These are phyloP conservation scores for Callionymus lyra DNA, from an alignment of 2,113 vertebrate species.

Conservation along the genomic window DNA sequence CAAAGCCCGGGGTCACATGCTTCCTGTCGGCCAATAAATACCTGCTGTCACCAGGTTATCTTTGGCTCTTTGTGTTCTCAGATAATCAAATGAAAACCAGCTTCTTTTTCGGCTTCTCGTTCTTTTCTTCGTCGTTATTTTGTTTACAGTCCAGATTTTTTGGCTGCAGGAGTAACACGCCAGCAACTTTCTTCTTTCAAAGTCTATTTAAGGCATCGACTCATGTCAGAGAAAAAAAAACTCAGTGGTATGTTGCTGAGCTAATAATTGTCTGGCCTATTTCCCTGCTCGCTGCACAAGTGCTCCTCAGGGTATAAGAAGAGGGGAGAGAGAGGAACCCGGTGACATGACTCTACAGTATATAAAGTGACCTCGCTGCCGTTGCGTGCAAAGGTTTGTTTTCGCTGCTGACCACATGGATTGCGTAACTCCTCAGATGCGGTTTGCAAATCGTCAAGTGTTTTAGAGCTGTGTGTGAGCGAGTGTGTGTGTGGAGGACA, in stretches of 20 bases:
- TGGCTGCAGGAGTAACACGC: constrained; percentile 18
- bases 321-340: constrained; percentile 5
- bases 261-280: constrained; percentile 47
- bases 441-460: constrained; percentile 58
- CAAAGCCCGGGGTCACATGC: constrained; percentile 37
- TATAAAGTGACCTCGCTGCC: constrained; percentile 45
- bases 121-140: background rate
- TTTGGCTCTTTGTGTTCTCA: background rate
- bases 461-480: constrained; percentile 24
- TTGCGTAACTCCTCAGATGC: constrained; percentile 57
- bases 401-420: constrained; percentile 60
- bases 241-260: constrained; percentile 36
- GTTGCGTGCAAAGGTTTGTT: constrained; percentile 65
- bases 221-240: constrained; percentile 46
- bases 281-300: constrained; percentile 33
- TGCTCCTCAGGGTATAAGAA: constrained; percentile 25
- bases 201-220: constrained; percentile 41
- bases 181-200: constrained; percentile 7
- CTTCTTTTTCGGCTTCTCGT: constrained; percentile 11
- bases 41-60: constrained; percentile 11
- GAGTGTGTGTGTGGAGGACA: constrained; percentile 6
- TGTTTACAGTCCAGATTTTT: background rate
- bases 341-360: constrained; percentile 18
- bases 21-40: constrained; percentile 30
- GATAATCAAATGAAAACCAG: constrained; percentile 8